phyloP scores from a whole-genome alignment of 2,113 vertebrate species.

The Anoplopoma fimbria region DNA sequence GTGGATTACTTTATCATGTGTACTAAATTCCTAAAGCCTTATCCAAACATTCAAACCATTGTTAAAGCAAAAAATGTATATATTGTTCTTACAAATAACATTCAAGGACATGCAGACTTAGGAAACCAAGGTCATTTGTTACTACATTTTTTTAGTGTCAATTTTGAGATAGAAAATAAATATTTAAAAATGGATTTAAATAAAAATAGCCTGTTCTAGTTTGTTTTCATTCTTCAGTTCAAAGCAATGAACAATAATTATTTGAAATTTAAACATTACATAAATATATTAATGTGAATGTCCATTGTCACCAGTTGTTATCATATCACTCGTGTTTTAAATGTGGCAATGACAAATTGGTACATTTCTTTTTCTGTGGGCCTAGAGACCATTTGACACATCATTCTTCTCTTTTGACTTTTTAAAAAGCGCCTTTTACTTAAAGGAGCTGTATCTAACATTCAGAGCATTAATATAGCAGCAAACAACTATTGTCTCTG shows the following conservation, averaged over 20 bases:
- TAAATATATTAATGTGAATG: fast-evolving
- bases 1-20: background rate
- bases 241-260: background rate
- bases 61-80: background rate
- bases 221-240: background rate
- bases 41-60: background rate
- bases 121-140: background rate
- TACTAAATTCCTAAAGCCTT: background rate
- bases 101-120: background rate
- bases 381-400: no score
- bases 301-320: background rate
- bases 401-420: no score
- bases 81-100: background rate
- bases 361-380: no score
- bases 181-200: background rate
- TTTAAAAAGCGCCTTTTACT: no score
- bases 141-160: background rate
- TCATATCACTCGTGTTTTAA: constrained; percentile 6
- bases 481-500: no score
- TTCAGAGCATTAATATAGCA: no score
- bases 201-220: background rate
- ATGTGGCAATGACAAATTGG: background rate
- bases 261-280: background rate
- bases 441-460: no score
- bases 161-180: background rate